Evolutionary conservation across 2,888 invertebrate genomes (phyloP).

Genomic region (Drosophila macrospina): DNA sequence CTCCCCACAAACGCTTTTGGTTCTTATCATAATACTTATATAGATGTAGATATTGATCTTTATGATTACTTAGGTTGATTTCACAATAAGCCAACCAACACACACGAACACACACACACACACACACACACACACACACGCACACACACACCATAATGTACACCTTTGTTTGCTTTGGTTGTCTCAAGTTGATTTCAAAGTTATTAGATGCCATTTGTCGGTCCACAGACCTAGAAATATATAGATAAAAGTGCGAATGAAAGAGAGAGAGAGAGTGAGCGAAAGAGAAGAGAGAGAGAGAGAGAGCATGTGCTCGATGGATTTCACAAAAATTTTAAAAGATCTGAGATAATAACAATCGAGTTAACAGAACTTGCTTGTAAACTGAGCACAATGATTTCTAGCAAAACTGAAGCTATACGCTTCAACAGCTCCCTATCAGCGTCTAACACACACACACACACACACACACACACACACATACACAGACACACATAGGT

Average conservation of each 20-base stretch:
- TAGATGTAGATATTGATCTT: slow-evolving; percentile 28
- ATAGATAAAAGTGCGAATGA: neutral
- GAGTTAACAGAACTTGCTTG: slow-evolving; percentile 58
- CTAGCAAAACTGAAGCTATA: slow-evolving; percentile 48
- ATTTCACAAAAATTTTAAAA: slow-evolving; percentile 54
- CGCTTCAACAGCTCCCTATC: slow-evolving; percentile 55
- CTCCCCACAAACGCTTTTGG: neutral
- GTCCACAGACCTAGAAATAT: slow-evolving; percentile 5
- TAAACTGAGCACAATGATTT: slow-evolving; percentile 65
- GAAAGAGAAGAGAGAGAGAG: neutral
- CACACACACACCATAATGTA: slow-evolving; percentile 7
- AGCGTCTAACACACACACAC: slow-evolving; percentile 22
- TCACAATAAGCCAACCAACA: slow-evolving; percentile 18
- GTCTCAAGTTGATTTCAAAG: slow-evolving; percentile 14
- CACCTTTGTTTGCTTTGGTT: slow-evolving; percentile 23
- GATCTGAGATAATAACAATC: slow-evolving; percentile 72
- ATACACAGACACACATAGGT: slow-evolving; percentile 13
- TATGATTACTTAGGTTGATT: slow-evolving; percentile 24
- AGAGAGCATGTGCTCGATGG: slow-evolving; percentile 1
- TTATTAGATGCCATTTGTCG: slow-evolving; percentile 32
- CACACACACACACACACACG: slow-evolving; percentile 5
- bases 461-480: slow-evolving; percentile 11
- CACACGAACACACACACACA: slow-evolving; percentile 2
- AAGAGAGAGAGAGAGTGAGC: neutral
- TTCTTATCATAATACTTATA: slow-evolving; percentile 17